These are phyloP conservation scores for Yasuhikotakia modesta DNA, from an alignment of 2,797 vertebrate species.

Conservation along the genomic window DNA sequence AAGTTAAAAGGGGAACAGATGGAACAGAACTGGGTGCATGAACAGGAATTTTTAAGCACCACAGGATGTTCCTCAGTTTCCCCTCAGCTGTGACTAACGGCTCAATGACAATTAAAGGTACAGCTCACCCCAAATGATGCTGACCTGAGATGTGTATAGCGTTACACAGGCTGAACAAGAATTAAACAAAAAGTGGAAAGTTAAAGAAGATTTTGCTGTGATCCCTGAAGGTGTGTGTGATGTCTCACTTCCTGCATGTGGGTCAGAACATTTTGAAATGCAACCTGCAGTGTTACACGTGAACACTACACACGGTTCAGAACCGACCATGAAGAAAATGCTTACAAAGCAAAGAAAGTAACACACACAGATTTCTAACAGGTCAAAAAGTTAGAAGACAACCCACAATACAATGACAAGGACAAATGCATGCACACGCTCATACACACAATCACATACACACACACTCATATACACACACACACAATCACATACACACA, in stretches of 20 bases:
- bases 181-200: too few species aligned
- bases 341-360: slow-evolving; percentile 11
- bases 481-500: slow-evolving; percentile 11
- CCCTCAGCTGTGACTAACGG: not conserved
- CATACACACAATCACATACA: slow-evolving; percentile 10
- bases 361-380: slow-evolving; percentile 26
- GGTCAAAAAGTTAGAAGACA: slow-evolving; percentile 30
- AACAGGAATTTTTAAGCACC: slow-evolving; percentile 15
- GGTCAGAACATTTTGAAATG: not conserved
- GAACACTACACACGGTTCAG: slow-evolving; percentile 8
- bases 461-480: too few species aligned
- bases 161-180: too few species aligned
- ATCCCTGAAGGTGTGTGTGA: not conserved
- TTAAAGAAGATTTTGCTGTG: not conserved
- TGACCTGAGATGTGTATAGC: too few species aligned
- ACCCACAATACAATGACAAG: slow-evolving; percentile 27
- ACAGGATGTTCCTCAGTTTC: not conserved
- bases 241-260: not conserved
- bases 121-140: too few species aligned
- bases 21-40: not conserved
- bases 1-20: slow-evolving; percentile 10
- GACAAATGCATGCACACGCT: not conserved
- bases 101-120: too few species aligned
- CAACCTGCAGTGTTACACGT: not conserved
- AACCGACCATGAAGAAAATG: slow-evolving; percentile 6